phyloP scores from a whole-genome alignment of 2,888 invertebrate genomes.

The Agrochola lota region DNA sequence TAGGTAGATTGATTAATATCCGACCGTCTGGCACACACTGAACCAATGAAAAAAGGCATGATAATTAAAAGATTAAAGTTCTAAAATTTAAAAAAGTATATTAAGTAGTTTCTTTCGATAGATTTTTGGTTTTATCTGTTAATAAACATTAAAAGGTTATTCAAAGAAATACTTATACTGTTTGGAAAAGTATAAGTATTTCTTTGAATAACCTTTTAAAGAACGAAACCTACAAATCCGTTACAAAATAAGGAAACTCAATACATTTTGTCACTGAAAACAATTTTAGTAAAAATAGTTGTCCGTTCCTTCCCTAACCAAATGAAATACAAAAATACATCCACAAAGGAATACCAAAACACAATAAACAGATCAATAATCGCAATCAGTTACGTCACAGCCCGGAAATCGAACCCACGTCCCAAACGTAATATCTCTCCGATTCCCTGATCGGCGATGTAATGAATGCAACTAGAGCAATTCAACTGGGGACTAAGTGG shows the following conservation, averaged over 20 bases:
- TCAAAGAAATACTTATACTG: background rate
- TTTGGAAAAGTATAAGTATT: too few relatives aligned
- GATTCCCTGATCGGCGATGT: constrained; percentile 49
- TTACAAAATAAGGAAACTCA: background rate
- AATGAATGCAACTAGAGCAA: constrained; percentile 61
- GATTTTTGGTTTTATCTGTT: too few relatives aligned
- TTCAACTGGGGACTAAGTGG: constrained; percentile 17
- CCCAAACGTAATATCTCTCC: constrained; percentile 57
- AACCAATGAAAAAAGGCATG: too few relatives aligned
- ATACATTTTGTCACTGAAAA: background rate
- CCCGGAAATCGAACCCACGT: constrained; percentile 61
- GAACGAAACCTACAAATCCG: background rate
- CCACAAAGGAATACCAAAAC: constrained; percentile 3
- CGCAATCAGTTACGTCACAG: constrained; percentile 34
- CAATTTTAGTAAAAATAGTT: background rate
- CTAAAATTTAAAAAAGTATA: too few relatives aligned
- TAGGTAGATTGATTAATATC: too few relatives aligned
- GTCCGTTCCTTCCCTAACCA: background rate
- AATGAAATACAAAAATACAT: constrained; percentile 16
- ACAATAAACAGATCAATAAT: constrained; percentile 52
- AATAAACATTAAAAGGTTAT: background rate
- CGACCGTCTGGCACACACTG: too few relatives aligned
- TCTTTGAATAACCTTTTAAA: too few relatives aligned
- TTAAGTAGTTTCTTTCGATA: too few relatives aligned
- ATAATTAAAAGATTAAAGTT: too few relatives aligned